Base-by-base conservation (phyloP, 2,797 vertebrate species). In the Phataginus tricuspis region DNA sequence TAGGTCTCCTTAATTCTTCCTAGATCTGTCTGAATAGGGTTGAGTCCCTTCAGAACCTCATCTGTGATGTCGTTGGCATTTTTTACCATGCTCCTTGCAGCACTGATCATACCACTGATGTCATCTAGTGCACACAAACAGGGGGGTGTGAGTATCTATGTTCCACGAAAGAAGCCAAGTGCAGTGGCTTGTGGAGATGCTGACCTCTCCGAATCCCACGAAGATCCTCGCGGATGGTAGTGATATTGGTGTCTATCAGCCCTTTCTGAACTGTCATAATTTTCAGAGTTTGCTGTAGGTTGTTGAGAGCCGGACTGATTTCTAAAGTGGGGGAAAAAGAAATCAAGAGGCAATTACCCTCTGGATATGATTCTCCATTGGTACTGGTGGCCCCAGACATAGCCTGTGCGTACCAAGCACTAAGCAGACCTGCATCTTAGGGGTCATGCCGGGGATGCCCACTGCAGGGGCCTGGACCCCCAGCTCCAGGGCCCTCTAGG, bases 131-230 rank as follows among this genome's bases (percentile, higher is more conserved):
- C 34, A 94, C 49, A 96, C 27, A 97, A 55, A 97, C 57, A 96
- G 11, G 9, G 27, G 80, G 0, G 7, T 5, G 1, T 86, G 91
- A 92, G n/a, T 57, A 92, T 75, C 75, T 59, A 13, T 2, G 0
- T 31, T 57, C 21, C 64, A 90, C 0, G 77, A 51, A 61, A 42
- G n/a, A 64, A 71, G 80, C 45, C 83, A 86, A 92, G 3, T 27
- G 74, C 49, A 83, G 69, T 2, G 0, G 27, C 69, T 53, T 4
- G 5, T 39, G 61, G 71, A 87, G 68, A 37, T 42, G 45, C 97
- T 74, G 97, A 99, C 99, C 99, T 99, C 98, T 99, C 15, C 98
- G 98, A 94, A 99, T 99, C 84, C 97, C 96, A 0, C 96, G 98
- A n/a, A 99, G 97, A 51, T 98, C 97, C 13, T 97, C 97, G 71